These are phyloP conservation scores for Ondatra zibethicus DNA, from an alignment of 2,113 vertebrate species.

Conservation along the genomic window DNA sequence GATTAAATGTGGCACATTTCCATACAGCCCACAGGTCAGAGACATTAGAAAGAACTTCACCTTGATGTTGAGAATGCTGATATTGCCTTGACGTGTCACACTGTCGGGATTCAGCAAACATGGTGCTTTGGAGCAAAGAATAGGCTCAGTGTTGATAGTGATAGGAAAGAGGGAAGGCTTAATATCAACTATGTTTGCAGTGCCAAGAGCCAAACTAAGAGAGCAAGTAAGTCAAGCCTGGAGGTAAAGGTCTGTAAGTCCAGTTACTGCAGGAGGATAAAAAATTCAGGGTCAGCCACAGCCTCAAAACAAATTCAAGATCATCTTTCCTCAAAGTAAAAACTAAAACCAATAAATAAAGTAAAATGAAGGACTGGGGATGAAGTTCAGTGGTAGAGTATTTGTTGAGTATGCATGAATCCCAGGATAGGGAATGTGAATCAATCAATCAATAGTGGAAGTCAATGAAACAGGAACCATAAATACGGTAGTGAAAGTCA, in stretches of 20 bases:
- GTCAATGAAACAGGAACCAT: neutral
- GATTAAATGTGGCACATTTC: neutral
- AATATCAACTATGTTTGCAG: neutral
- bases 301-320: neutral
- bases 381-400: neutral
- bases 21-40: neutral
- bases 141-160: neutral
- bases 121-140: neutral
- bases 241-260: neutral
- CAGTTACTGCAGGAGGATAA: neutral
- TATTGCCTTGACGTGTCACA: neutral
- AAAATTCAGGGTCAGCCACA: neutral
- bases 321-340: neutral
- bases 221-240: neutral
- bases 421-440: neutral
- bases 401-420: neutral
- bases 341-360: neutral
- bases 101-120: neutral
- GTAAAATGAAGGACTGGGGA: neutral
- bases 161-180: neutral
- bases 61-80: neutral
- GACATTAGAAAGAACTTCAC: neutral
- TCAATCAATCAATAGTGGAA: neutral
- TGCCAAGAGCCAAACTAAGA: neutral
- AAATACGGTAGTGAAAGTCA: neutral